Evolutionary conservation across 1,140 invertebrate genomes (phyloP).

Genomic region (Aphelinus atriplicis): DNA sequence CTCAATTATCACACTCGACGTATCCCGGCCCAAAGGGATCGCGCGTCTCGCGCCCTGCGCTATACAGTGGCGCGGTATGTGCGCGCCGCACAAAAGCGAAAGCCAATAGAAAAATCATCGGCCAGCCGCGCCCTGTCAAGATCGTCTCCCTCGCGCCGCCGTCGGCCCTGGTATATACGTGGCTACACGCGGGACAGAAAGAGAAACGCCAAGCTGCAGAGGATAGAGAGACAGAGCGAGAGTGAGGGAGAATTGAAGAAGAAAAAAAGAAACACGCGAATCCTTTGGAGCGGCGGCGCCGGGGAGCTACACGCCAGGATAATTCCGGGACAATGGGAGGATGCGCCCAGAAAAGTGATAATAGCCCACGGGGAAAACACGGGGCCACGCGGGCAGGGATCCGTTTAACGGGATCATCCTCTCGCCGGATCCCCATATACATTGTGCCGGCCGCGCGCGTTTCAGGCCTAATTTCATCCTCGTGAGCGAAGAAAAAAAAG

Average conservation of each 20-base stretch:
- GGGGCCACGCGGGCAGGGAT: slow-evolving; percentile 35
- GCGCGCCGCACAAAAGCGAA: too few relatives aligned
- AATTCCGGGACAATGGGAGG: slow-evolving; percentile 48
- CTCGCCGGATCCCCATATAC: too few relatives aligned
- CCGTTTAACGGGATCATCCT: slow-evolving; percentile 49
- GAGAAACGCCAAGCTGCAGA: too few relatives aligned
- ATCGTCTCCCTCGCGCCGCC: too few relatives aligned
- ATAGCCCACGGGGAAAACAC: slow-evolving; percentile 14
- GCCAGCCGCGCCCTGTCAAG: neutral
- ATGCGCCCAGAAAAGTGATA: slow-evolving; percentile 42
- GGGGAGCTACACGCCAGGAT: slow-evolving; percentile 37
- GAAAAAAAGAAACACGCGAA: slow-evolving; percentile 13
- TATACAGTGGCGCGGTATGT: too few relatives aligned
- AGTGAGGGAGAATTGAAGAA: neutral
- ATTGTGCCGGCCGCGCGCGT: slow-evolving; percentile 19
- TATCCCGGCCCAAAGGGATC: too few relatives aligned
- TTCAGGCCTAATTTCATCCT: slow-evolving; percentile 52
- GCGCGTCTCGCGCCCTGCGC: too few relatives aligned
- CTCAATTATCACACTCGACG: too few relatives aligned
- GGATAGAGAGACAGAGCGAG: neutral
- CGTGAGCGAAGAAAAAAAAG: slow-evolving; percentile 40
- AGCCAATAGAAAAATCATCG: neutral
- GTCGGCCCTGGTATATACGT: neutral
- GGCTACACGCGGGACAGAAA: neutral
- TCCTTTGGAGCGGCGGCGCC: slow-evolving; percentile 32